phyloP scores from a whole-genome alignment of 2,888 invertebrate genomes.

The Agrochola litura region DNA sequence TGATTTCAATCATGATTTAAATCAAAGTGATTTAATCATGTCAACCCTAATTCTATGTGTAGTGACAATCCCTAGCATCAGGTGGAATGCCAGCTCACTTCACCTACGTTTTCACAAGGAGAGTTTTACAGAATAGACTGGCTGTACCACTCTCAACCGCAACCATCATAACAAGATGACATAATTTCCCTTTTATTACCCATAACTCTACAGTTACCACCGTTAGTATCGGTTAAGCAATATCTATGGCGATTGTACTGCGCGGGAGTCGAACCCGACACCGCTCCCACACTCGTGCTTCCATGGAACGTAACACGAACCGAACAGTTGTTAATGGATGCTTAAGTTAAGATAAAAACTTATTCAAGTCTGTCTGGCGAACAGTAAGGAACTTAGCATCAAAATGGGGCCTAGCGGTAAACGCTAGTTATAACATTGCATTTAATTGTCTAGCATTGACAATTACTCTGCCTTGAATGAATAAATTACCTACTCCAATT shows the following conservation, averaged over 20 bases:
- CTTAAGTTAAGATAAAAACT: conserved; percentile 52
- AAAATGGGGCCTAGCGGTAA: background rate
- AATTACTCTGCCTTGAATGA: background rate
- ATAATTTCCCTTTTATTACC: conserved; percentile 23
- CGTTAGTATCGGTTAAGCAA: conserved; percentile 57
- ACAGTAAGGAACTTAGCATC: conserved; percentile 19
- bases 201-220: conserved; percentile 56
- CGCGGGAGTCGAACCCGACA: conserved; percentile 79
- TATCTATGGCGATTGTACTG: conserved; percentile 52
- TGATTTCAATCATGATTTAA: no score
- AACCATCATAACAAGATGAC: conserved; percentile 21
- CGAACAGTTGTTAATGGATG: conserved; percentile 49
- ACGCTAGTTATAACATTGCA: background rate
- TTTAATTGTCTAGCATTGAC: background rate
- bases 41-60: no score
- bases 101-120: background rate
- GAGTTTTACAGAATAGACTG: background rate
- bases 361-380: conserved; percentile 20
- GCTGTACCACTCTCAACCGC: background rate
- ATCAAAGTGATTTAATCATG: no score
- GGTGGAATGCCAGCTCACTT: background rate
- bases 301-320: conserved; percentile 72
- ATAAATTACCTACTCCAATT: background rate
- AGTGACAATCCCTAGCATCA: background rate
- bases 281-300: conserved; percentile 78